Conservation (phyloP, 2,113 vertebrate genomes). For the Bettongia penicillata region DNA sequence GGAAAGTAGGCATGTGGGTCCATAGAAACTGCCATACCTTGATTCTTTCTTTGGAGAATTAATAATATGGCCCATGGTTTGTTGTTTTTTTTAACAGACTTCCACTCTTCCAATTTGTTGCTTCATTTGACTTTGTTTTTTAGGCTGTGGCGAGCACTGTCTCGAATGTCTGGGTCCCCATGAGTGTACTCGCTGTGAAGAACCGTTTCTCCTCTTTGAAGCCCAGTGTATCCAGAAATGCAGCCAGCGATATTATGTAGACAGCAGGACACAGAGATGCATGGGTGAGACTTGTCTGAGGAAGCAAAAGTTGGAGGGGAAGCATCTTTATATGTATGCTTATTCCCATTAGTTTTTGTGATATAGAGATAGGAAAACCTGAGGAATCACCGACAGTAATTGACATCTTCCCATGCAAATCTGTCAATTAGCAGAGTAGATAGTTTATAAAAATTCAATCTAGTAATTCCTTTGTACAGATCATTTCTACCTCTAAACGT, state of each 20-base stretch:
- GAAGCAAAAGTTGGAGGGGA: neutral
- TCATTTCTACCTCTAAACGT: conserved; percentile 51
- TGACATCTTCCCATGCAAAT: conserved; percentile 23
- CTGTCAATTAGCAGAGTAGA: conserved; percentile 41
- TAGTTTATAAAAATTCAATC: conserved; percentile 7
- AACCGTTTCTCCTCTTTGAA: conserved; percentile 83
- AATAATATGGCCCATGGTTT: neutral
- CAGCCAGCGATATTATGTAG: conserved; percentile 82
- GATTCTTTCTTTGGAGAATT: neutral
- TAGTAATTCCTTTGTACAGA: conserved; percentile 54
- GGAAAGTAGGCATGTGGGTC: neutral
- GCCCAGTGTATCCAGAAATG: conserved; percentile 88
- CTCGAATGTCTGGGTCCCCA: conserved; percentile 83
- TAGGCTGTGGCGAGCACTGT: conserved; percentile 91
- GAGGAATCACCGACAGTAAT: neutral
- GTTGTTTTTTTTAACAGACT: neutral
- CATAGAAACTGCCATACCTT: neutral
- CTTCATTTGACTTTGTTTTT: conserved; percentile 33
- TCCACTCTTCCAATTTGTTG: neutral
- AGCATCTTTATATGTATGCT: neutral
- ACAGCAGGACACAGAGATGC: conserved; percentile 81
- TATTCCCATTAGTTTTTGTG: neutral
- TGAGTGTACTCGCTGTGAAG: conserved; percentile 86
- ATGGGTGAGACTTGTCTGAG: conserved; percentile 79
- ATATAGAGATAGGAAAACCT: neutral